Evolutionary conservation across 1,140 invertebrate species (phyloP), one percentile per base, ranked within the genome.

Genomic region (Orchesella cincta): DNA sequence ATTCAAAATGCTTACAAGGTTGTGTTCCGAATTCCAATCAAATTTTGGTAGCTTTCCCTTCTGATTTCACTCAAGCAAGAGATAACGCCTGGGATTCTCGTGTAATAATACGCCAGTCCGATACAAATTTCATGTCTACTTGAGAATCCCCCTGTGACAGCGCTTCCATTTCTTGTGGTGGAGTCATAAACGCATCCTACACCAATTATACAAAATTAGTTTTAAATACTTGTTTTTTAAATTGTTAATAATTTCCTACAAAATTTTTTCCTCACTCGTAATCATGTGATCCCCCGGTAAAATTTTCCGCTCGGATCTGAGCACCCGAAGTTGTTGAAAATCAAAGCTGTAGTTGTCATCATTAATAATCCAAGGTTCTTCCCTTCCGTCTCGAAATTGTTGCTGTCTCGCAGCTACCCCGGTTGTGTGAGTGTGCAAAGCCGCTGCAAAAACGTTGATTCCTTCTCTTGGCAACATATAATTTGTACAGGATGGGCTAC

Each of bases 341-440:
- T 91, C 91, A 35, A 92, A 93, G 83, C 95, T 92, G 83, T 93
- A 95, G 73, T 91, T 89, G 76, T 92, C 90, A 83, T 94, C 93
- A 85, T 93, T 31, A 33, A n/a, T n/a, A 28, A 73, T 36, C 34
- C 34, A 73, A n/a, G 71, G 71, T 35, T 39, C 23, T 73, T 73
- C 71, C 36, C 5, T 5, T 26, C 26, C 39, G 12, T 28, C 71
- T 39, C 71, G 8, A 28, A 73, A 73, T 14, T 73, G 71, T 1
- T 5, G 33, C 23, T 26, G 26, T 29, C 71, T 36, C 36, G 46
- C 39, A 31, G 26, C 62, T 31, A 3, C 33, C 12, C 62, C 71
- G 14, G 46, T 12, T 29, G 46, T 39, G n/a, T 73, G 71, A 1
- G 71, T 46, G 36, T 73, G 71, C 14, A 28, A 28, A 36, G 46